Evolutionary conservation across 2,888 invertebrate genomes (phyloP).

Genomic region (Brachyopa scutellaris): DNA sequence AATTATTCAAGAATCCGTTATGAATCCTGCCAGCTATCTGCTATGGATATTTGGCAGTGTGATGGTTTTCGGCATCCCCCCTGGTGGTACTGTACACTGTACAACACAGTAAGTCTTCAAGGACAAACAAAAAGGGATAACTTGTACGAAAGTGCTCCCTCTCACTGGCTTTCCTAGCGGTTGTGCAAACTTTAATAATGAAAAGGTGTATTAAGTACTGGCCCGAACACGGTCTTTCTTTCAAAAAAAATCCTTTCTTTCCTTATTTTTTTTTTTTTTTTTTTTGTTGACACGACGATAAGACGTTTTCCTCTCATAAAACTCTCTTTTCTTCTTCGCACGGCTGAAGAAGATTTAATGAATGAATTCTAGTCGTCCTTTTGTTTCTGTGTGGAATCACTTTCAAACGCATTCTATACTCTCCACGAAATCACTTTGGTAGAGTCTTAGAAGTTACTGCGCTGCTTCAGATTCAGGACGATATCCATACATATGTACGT

Average conservation of each 20-base stretch:
- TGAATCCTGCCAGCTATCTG: conserved; percentile 62
- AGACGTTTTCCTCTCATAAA: conserved; percentile 29
- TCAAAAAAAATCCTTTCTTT: conserved; percentile 21
- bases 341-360: conserved; percentile 38
- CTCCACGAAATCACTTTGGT: conserved; percentile 23
- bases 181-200: conserved; percentile 64
- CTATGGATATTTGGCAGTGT: conserved; percentile 48
- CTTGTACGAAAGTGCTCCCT: not conserved
- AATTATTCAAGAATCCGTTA: conserved; percentile 70
- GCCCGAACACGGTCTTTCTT: conserved; percentile 7
- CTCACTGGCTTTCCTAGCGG: conserved; percentile 14
- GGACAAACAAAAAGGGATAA: conserved; percentile 51
- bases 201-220: conserved; percentile 61
- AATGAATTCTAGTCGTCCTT: conserved; percentile 44
- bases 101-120: conserved; percentile 29
- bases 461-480: conserved; percentile 31
- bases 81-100: not conserved
- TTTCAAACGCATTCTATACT: conserved; percentile 41
- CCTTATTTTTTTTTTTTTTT: conserved; percentile 18
- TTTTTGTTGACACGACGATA: conserved; percentile 49
- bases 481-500: too few relatives aligned
- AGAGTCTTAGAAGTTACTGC: not conserved
- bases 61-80: conserved; percentile 15
- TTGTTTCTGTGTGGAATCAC: conserved; percentile 27
- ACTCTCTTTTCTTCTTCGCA: conserved; percentile 20